A percentile compares a stretch with the other conserved stretches of the same genome.
Evolutionary conservation across 2,113 vertebrate genomes (phyloP).

Genomic region (Falcunculus frontatus): DNA sequence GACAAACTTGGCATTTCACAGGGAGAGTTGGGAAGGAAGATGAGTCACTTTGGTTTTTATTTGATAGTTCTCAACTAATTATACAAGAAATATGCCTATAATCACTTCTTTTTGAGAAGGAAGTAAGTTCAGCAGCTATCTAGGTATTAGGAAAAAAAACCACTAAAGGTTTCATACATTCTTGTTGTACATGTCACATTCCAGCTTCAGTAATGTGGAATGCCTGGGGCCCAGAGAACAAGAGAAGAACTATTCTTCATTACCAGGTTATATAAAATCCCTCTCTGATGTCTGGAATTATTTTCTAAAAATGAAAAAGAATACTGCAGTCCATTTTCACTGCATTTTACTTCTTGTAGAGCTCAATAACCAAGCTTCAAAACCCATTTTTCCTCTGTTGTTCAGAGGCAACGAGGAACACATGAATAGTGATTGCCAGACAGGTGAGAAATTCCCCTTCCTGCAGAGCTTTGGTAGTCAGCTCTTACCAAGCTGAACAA

Average conservation of each 20-base stretch:
- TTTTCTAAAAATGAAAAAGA: slow-evolving; percentile 12
- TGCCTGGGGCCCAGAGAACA: not conserved
- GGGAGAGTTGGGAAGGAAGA: not conserved
- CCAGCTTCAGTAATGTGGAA: not conserved
- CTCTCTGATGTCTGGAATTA: not conserved
- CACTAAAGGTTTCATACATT: not conserved
- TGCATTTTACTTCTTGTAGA: not conserved
- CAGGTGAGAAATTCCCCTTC: not conserved
- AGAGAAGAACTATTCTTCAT: not conserved
- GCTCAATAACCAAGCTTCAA: not conserved
- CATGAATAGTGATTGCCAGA: not conserved
- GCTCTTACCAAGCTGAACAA: not conserved
- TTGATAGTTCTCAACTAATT: not conserved
- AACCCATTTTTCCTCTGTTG: not conserved
- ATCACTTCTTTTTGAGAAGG: not conserved
- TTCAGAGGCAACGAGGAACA: not conserved
- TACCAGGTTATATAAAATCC: not conserved
- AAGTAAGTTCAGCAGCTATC: not conserved
- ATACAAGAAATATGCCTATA: not conserved
- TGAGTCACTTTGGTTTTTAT: not conserved
- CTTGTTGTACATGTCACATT: not conserved
- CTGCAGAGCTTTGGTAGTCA: not conserved
- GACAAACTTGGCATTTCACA: not conserved
- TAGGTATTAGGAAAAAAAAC: not conserved
- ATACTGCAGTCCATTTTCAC: not conserved